Conservation (phyloP, 2,888 invertebrate genomes). For the Plutella xylostella region DNA sequence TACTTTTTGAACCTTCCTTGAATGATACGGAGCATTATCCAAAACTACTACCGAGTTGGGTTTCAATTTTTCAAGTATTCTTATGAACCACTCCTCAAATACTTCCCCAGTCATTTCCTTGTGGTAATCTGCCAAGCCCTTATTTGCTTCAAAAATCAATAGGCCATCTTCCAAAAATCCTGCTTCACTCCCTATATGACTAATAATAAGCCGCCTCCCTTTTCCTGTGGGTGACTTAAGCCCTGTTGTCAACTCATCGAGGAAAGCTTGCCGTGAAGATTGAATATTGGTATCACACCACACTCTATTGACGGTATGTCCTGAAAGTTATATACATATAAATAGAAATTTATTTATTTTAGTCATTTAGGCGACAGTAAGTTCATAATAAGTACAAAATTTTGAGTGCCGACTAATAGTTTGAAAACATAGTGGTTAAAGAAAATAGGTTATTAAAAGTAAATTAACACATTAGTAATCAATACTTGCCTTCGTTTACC, state of each 20-base stretch:
- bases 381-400: neutral
- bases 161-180: conserved; percentile 18
- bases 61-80: too few species aligned
- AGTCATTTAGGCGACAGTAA: neutral
- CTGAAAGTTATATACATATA: conserved; percentile 11
- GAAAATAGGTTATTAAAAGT: neutral
- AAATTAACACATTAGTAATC: neutral
- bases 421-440: neutral
- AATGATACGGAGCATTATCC: too few species aligned
- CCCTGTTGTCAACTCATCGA: conserved; percentile 16
- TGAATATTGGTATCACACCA: conserved; percentile 13
- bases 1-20: conserved; percentile 1
- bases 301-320: conserved; percentile 11
- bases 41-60: too few species aligned
- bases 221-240: conserved; percentile 16
- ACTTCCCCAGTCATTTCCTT: conserved; percentile 19
- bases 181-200: conserved; percentile 19
- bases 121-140: conserved; percentile 18
- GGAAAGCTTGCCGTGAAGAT: conserved; percentile 15
- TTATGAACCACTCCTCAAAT: too few species aligned
- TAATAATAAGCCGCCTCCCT: conserved; percentile 18
- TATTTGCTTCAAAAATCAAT: conserved; percentile 20
- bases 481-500: conserved; percentile 5
- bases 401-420: neutral
- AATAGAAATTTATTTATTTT: neutral